Conservation (phyloP, 2,113 vertebrate genomes). For the Shinisaurus crocodilurus region DNA sequence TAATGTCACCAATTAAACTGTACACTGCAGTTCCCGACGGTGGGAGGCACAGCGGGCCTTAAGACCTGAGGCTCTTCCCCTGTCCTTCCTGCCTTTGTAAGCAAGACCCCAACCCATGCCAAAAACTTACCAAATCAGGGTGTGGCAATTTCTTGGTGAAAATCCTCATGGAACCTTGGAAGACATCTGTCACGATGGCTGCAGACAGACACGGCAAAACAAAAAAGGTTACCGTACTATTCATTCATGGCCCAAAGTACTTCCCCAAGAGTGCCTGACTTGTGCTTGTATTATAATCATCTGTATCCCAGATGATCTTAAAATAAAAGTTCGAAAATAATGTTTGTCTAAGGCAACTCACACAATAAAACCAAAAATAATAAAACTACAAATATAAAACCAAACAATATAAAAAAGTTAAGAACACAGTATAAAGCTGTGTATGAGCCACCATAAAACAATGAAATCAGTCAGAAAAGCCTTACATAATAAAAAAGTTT, state of each 20-base stretch:
- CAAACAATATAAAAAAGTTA: not conserved
- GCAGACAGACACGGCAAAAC: constrained; percentile 14
- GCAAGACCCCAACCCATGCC: not conserved
- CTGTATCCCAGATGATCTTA: not conserved
- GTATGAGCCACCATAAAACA: not conserved
- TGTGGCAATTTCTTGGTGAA: constrained; percentile 98
- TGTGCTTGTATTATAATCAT: not conserved
- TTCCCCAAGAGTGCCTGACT: too few relatives aligned
- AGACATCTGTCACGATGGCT: constrained; percentile 94
- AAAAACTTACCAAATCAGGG: constrained; percentile 88
- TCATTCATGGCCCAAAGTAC: not conserved
- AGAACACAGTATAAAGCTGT: not conserved
- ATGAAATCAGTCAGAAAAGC: not conserved
- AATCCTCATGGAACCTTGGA: constrained; percentile 97
- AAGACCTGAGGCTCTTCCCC: not conserved
- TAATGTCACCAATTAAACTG: too few relatives aligned
- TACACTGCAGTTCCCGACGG: too few relatives aligned
- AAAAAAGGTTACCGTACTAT: not conserved
- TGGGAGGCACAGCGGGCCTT: too few relatives aligned
- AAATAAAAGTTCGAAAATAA: too few relatives aligned
- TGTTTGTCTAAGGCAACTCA: not conserved
- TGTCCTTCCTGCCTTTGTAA: too few relatives aligned
- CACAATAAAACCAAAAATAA: too few relatives aligned
- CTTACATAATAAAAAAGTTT: not conserved
- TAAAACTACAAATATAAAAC: not conserved